phyloP scores from a whole-genome alignment of 2,797 vertebrate species.

The Phataginus tetradactyla region DNA sequence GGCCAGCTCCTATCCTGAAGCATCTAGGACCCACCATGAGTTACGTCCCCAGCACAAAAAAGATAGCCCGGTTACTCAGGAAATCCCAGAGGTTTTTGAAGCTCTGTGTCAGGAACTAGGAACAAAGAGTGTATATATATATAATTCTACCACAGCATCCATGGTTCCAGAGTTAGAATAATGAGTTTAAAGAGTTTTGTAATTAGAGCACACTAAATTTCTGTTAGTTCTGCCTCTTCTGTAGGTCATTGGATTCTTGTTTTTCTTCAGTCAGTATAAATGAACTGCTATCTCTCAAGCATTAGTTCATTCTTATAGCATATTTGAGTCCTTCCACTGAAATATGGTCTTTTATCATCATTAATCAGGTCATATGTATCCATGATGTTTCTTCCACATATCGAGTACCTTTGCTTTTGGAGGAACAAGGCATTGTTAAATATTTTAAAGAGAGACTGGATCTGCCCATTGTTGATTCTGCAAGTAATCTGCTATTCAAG shows the following conservation, averaged over 20 bases:
- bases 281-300: neutral
- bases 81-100: neutral
- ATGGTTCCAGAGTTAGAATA: neutral
- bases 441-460: slow-evolving; percentile 88
- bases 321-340: neutral
- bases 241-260: neutral
- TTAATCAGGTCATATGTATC: slow-evolving; percentile 88
- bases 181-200: slow-evolving; percentile 13
- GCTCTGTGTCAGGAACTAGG: neutral
- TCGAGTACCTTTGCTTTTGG: slow-evolving; percentile 88
- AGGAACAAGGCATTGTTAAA: slow-evolving; percentile 88
- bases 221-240: slow-evolving; percentile 7
- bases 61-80: neutral
- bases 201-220: neutral
- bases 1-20: neutral
- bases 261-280: neutral
- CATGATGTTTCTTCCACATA: slow-evolving; percentile 90
- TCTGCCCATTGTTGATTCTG: slow-evolving; percentile 86
- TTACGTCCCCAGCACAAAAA: neutral
- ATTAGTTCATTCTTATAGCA: neutral
- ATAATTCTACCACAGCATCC: neutral
- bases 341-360: slow-evolving; percentile 33
- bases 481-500: slow-evolving; percentile 86
- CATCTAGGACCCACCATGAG: neutral
- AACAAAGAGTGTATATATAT: neutral